These are phyloP conservation scores for Synanthedon andrenaeformis DNA, from an alignment of 2,888 invertebrate species.

Conservation along the genomic window DNA sequence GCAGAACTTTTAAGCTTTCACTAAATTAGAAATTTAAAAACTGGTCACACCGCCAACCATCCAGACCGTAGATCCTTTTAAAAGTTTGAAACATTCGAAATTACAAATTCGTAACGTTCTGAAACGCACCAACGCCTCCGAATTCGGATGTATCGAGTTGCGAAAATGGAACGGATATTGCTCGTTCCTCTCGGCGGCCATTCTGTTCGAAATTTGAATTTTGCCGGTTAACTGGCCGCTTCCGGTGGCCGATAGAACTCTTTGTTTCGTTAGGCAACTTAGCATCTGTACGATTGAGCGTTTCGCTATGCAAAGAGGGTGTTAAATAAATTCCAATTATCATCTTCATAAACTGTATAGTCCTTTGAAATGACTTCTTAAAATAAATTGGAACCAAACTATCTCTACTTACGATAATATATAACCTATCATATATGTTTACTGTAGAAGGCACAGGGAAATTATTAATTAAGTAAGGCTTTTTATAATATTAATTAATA, in stretches of 20 bases:
- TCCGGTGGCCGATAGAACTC: slow-evolving; percentile 43
- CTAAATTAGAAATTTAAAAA: slow-evolving; percentile 1
- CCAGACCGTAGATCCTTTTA: slow-evolving; percentile 31
- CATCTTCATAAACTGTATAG: too few relatives aligned
- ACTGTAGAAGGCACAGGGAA: too few relatives aligned
- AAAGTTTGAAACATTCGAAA: slow-evolving; percentile 33
- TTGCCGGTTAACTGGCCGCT: slow-evolving; percentile 64
- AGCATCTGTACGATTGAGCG: slow-evolving; percentile 18
- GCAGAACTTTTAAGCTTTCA: background rate
- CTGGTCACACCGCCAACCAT: slow-evolving; percentile 4
- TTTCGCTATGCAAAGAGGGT: slow-evolving; percentile 8
- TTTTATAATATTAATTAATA: too few relatives aligned
- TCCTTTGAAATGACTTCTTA: too few relatives aligned
- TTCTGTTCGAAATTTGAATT: slow-evolving; percentile 66
- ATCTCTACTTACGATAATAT: too few relatives aligned
- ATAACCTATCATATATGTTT: too few relatives aligned
- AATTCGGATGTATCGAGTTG: slow-evolving; percentile 46
- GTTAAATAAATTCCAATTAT: slow-evolving; percentile 6
- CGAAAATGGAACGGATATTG: slow-evolving; percentile 70
- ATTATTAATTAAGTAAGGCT: too few relatives aligned
- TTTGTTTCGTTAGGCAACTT: slow-evolving; percentile 44
- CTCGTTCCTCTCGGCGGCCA: slow-evolving; percentile 58
- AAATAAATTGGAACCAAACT: too few relatives aligned
- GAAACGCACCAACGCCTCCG: slow-evolving; percentile 54
- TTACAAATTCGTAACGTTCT: slow-evolving; percentile 33